Percentiles rank a stretch among this genome's conserved stretches.
Evolutionary conservation across 2,113 vertebrate species (phyloP).

Genomic region (Thomomys bottae): DNA sequence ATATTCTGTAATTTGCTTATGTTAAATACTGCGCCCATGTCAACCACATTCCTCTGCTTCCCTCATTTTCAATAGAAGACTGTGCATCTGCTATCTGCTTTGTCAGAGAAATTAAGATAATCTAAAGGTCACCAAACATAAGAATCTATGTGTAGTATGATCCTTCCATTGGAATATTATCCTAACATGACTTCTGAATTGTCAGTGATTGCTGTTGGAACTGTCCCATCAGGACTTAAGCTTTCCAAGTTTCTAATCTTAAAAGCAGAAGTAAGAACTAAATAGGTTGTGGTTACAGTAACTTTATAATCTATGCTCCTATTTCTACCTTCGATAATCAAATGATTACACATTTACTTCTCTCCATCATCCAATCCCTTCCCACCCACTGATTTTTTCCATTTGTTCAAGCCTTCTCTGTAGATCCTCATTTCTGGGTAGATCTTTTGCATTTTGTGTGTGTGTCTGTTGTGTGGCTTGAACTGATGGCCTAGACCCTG

Average conservation of each 20-base stretch:
- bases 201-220: not conserved
- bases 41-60: not conserved
- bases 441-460: not conserved
- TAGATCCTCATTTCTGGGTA: not conserved
- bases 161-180: not conserved
- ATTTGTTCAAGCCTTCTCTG: not conserved
- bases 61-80: not conserved
- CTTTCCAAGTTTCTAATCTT: not conserved
- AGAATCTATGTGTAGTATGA: not conserved
- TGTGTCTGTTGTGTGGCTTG: no score
- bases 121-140: not conserved
- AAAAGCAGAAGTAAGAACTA: not conserved
- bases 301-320: no score
- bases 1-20: not conserved
- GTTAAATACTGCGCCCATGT: rapidly evolving
- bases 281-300: not conserved
- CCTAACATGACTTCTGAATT: not conserved
- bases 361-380: not conserved
- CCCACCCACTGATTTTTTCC: not conserved
- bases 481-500: no score
- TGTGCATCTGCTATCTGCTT: not conserved
- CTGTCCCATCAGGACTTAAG: not conserved
- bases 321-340: not conserved
- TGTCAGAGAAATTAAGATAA: not conserved
- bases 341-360: not conserved